These are phyloP conservation scores for Nipponia nippon DNA, from an alignment of 2,113 vertebrate species.

Conservation along the genomic window DNA sequence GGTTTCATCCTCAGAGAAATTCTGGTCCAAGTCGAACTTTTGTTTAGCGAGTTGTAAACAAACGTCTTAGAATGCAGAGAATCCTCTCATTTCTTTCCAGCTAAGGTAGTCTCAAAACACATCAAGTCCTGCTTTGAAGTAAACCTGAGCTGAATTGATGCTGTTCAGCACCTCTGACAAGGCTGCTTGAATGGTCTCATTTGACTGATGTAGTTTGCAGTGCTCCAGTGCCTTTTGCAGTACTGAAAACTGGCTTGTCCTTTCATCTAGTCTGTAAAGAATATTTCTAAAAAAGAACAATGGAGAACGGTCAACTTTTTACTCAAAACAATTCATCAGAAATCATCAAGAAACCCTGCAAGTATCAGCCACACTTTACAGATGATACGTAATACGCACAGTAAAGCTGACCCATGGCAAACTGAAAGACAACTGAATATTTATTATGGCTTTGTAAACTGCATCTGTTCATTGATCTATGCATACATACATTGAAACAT, in stretches of 20 bases:
- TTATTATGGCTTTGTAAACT: not conserved
- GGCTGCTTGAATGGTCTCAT: constrained; percentile 77
- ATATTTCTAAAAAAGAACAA: constrained; percentile 83
- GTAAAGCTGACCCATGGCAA: not conserved
- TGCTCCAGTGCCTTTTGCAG: constrained; percentile 77
- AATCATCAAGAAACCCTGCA: not conserved
- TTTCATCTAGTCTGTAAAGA: constrained; percentile 84
- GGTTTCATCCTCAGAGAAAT: constrained; percentile 50
- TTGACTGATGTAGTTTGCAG: constrained; percentile 67
- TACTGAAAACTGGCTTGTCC: constrained; percentile 80
- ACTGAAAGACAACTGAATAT: not conserved
- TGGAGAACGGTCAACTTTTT: constrained; percentile 7
- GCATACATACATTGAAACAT: not conserved
- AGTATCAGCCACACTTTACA: not conserved
- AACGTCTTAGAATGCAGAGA: constrained; percentile 41
- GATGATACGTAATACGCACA: not conserved
- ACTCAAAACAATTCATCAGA: not conserved
- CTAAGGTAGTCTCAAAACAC: constrained; percentile 86
- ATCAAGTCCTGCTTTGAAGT: constrained; percentile 84
- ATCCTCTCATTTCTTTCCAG: constrained; percentile 72
- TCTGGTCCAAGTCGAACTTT: constrained; percentile 52
- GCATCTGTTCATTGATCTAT: not conserved
- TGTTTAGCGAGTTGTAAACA: constrained; percentile 69
- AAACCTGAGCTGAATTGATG: constrained; percentile 85
- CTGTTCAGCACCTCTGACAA: constrained; percentile 80